These are phyloP conservation scores for Corydoras maculifer DNA, from an alignment of 2,113 vertebrate genomes.

Conservation along the genomic window DNA sequence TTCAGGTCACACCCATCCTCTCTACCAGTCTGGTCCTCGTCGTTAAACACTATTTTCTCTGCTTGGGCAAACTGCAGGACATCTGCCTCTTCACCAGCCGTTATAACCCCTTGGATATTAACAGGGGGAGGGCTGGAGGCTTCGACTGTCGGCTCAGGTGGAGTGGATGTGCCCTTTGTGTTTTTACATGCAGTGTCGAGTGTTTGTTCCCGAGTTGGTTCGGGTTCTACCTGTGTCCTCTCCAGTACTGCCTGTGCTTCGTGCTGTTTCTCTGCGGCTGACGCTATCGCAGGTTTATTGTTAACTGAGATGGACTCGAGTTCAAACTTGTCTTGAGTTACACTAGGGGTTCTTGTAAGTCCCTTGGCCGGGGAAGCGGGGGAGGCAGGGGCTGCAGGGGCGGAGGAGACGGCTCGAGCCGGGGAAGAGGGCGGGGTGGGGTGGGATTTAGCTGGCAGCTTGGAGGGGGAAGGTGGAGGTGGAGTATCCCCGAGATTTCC, in stretches of 20 bases:
- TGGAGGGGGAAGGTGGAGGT: conserved; percentile 61
- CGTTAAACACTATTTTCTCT: conserved; percentile 4
- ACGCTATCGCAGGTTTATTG: conserved; percentile 25
- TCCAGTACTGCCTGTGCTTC: conserved; percentile 47
- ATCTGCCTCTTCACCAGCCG: conserved; percentile 38
- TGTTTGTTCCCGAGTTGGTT: conserved; percentile 32
- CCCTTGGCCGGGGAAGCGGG: conserved; percentile 33
- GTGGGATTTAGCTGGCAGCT: conserved; percentile 53
- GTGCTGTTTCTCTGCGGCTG: conserved; percentile 43
- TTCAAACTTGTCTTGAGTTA: conserved; percentile 55
- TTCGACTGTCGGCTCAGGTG: conserved; percentile 32
- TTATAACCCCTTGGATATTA: conserved; percentile 49
- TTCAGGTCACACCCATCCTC: conserved; percentile 6
- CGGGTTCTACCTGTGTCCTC: conserved; percentile 56
- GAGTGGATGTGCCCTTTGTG: conserved; percentile 44
- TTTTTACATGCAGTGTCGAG: conserved; percentile 29
- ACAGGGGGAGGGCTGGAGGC: conserved; percentile 48
- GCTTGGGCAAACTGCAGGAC: conserved; percentile 16
- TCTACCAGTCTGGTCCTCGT: conserved; percentile 1
- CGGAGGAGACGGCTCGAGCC: conserved; percentile 6
- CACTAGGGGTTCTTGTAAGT: conserved; percentile 25
- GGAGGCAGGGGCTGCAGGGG: conserved; percentile 35
- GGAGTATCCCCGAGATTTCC: conserved; percentile 80
- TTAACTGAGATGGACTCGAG: conserved; percentile 43
- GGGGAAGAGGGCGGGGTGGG: conserved; percentile 43